Percentiles rank a stretch among this genome's conserved stretches.
These are phyloP conservation scores for Montipora cactus DNA, from an alignment of 64 coral and sea anemone genomes.

Conservation along the genomic window DNA sequence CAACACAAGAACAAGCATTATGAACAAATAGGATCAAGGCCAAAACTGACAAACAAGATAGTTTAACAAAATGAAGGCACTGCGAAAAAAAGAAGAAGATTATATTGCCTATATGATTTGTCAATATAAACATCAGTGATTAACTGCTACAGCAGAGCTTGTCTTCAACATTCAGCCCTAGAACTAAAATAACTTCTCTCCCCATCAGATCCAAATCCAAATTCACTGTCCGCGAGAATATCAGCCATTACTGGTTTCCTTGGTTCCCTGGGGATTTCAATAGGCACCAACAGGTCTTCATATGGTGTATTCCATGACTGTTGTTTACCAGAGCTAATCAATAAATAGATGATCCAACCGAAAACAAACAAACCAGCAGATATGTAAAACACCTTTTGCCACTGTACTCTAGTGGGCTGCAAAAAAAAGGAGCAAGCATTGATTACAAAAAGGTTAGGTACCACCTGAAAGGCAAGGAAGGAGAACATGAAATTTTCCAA, in stretches of 20 bases:
- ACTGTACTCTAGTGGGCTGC: slow-evolving; percentile 85
- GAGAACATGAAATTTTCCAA: too few species aligned
- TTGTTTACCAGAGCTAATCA: slow-evolving; percentile 67
- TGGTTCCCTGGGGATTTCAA: slow-evolving; percentile 68
- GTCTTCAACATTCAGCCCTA: background rate
- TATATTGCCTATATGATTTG: too few species aligned
- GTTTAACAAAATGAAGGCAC: too few species aligned
- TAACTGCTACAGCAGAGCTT: background rate
- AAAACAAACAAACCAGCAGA: slow-evolving; percentile 75
- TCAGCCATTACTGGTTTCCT: slow-evolving; percentile 57
- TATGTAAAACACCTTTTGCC: slow-evolving; percentile 95
- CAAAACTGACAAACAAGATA: too few species aligned
- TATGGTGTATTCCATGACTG: slow-evolving; percentile 80
- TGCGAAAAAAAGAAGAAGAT: too few species aligned
- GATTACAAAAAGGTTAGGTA: too few species aligned
- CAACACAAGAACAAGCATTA: too few species aligned
- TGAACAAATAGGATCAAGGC: too few species aligned
- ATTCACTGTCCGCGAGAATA: background rate
- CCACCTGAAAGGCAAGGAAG: too few species aligned
- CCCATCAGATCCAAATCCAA: background rate
- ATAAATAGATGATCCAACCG: slow-evolving; percentile 55
- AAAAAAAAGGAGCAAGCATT: background rate
- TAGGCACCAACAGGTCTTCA: slow-evolving; percentile 55
- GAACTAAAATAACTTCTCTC: background rate
- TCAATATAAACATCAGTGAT: too few species aligned